Conservation (phyloP, 37 sponge, comb jelly and placozoan genomes). For the Amphimedon queenslandica region DNA sequence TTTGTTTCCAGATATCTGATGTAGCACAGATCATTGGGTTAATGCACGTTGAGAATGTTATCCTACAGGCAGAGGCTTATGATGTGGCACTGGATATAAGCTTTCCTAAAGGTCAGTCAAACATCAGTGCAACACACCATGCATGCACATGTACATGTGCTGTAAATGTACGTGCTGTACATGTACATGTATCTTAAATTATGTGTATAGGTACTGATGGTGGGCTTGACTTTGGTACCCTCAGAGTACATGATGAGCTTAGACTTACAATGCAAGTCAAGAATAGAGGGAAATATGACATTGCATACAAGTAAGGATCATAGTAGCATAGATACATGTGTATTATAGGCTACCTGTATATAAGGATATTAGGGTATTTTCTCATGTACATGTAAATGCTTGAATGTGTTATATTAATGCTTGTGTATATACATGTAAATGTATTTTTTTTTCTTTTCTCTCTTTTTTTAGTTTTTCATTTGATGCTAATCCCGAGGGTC, state of each 20-base stretch:
- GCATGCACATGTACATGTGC: no score
- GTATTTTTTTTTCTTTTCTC: no score
- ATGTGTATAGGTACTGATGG: constrained; percentile 77
- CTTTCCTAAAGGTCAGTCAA: constrained; percentile 79
- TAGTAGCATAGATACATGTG: neutral
- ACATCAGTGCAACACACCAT: constrained; percentile 1
- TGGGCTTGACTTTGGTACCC: constrained; percentile 86
- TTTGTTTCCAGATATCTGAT: constrained; percentile 64
- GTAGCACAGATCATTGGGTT: constrained; percentile 91
- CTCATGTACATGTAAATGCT: no score
- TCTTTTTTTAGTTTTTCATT: constrained; percentile 10
- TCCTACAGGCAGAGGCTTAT: constrained; percentile 89
- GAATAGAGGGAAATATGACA: constrained; percentile 95
- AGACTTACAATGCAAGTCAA: constrained; percentile 80
- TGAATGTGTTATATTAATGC: no score
- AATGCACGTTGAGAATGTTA: constrained; percentile 79
- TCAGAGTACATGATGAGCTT: constrained; percentile 77
- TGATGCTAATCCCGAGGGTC: constrained; percentile 28
- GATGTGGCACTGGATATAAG: constrained; percentile 96
- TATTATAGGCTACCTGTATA: no score
- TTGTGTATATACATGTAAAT: no score
- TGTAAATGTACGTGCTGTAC: neutral
- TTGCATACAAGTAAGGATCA: constrained; percentile 78
- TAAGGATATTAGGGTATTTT: no score
- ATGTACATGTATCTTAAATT: neutral